Evolutionary conservation across 2,888 invertebrate genomes (phyloP).

Genomic region (Baccha elongata): DNA sequence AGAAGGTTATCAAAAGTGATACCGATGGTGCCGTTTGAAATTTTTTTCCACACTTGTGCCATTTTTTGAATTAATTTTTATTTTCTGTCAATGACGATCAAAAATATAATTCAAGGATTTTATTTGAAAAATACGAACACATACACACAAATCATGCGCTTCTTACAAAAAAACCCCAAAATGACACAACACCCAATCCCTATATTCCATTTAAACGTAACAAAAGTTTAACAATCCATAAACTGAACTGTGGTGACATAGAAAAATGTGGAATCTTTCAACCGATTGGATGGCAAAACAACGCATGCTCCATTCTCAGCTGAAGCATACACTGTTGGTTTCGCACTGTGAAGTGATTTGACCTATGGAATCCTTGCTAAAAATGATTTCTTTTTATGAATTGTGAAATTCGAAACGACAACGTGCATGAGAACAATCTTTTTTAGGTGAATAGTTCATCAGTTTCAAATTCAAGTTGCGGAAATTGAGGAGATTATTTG

Average conservation of each 20-base stretch:
- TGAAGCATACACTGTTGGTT: constrained; percentile 19
- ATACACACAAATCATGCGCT: constrained; percentile 30
- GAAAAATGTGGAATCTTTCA: constrained; percentile 22
- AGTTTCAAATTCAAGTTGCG: constrained; percentile 66
- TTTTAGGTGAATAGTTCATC: constrained; percentile 64
- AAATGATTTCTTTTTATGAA: constrained; percentile 26
- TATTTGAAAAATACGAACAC: neutral
- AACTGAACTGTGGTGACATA: constrained; percentile 31
- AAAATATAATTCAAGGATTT: neutral
- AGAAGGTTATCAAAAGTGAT: constrained; percentile 23
- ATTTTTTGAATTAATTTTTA: neutral
- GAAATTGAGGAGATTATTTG: constrained; percentile 62
- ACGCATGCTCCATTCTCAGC: constrained; percentile 51
- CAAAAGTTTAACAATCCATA: constrained; percentile 14
- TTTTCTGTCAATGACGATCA: constrained; percentile 8
- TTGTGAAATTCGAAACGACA: constrained; percentile 39
- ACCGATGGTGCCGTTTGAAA: constrained; percentile 31
- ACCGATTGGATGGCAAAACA: constrained; percentile 32
- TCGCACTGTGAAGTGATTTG: constrained; percentile 25
- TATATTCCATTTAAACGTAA: neutral
- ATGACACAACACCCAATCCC: constrained; percentile 15
- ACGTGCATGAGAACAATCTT: constrained; percentile 40
- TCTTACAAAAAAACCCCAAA: constrained; percentile 5
- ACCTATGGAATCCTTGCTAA: constrained; percentile 42
- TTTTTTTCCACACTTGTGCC: neutral